Percentiles rank a stretch among this genome's conserved stretches.
Evolutionary conservation across 2,888 invertebrate genomes (phyloP).

Genomic region (Selenia dentaria): DNA sequence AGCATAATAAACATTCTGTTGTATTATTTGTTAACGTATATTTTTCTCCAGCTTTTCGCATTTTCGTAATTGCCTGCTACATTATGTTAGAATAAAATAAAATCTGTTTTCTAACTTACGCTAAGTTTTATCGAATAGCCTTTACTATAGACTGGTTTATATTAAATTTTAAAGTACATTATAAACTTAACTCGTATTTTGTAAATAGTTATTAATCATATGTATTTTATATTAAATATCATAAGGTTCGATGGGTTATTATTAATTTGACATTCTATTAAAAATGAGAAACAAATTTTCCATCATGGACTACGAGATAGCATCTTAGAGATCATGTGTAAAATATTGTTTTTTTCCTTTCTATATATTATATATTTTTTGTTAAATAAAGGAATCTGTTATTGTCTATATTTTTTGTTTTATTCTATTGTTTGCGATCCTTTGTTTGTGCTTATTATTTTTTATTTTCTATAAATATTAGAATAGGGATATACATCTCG

Average conservation of each 20-base stretch:
- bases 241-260: slow-evolving; percentile 83
- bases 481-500: slow-evolving; percentile 51
- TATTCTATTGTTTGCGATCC: slow-evolving; percentile 59
- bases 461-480: slow-evolving; percentile 38
- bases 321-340: slow-evolving; percentile 66
- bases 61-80: slow-evolving; percentile 76
- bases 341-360: slow-evolving; percentile 75
- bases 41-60: slow-evolving; percentile 18
- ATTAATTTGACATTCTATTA: slow-evolving; percentile 65
- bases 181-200: slow-evolving; percentile 80
- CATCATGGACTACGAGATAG: slow-evolving; percentile 54
- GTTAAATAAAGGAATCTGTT: slow-evolving; percentile 85
- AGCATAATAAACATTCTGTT: slow-evolving; percentile 68
- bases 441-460: slow-evolving; percentile 37
- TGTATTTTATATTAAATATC: slow-evolving; percentile 83
- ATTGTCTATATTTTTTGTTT: slow-evolving; percentile 80
- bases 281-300: slow-evolving; percentile 65
- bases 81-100: slow-evolving; percentile 43
- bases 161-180: slow-evolving; percentile 77
- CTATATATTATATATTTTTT: slow-evolving; percentile 84
- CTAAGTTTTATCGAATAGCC: slow-evolving; percentile 79
- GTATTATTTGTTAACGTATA: slow-evolving; percentile 30
- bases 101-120: slow-evolving; percentile 73
- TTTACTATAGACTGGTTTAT: slow-evolving; percentile 84
- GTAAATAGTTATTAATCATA: slow-evolving; percentile 84